These are phyloP conservation scores for Thamnophis sirtalis DNA, from an alignment of 2,113 vertebrate species.

Conservation along the genomic window DNA sequence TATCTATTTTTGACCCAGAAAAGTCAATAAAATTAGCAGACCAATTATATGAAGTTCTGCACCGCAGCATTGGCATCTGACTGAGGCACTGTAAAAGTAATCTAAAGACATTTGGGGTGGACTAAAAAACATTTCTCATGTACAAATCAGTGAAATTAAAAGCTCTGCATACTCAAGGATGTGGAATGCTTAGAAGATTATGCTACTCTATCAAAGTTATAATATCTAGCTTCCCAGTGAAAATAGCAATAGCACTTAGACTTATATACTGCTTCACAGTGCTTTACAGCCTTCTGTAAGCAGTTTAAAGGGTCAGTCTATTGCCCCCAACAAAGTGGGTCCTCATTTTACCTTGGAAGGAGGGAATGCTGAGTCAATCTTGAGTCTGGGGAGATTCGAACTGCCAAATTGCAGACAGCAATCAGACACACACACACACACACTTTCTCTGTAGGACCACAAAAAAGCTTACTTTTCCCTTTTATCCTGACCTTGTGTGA, in stretches of 20 bases:
- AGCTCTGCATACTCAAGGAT: background rate
- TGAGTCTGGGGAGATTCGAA: too few relatives aligned
- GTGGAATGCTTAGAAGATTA: background rate
- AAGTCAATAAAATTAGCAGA: background rate
- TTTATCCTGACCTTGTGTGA: background rate
- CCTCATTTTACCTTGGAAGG: too few relatives aligned
- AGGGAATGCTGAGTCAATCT: too few relatives aligned
- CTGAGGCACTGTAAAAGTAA: background rate
- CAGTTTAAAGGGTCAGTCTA: too few relatives aligned
- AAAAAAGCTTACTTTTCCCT: background rate
- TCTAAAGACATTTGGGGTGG: too few relatives aligned
- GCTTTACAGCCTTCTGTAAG: too few relatives aligned
- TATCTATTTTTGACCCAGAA: background rate
- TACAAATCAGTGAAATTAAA: background rate
- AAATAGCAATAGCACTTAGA: too few relatives aligned
- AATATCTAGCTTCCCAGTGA: background rate
- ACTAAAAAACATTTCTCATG: background rate
- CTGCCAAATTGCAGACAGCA: too few relatives aligned
- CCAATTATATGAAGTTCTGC: background rate
- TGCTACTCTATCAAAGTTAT: background rate
- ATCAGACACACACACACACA: too few relatives aligned
- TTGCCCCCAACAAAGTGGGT: too few relatives aligned
- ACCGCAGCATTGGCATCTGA: background rate
- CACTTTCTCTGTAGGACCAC: background rate
- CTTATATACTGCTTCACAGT: too few relatives aligned